A percentile compares a stretch with the other conserved stretches of the same genome.
Conservation (phyloP, 2,888 invertebrate species). For the Dicycla oo region DNA sequence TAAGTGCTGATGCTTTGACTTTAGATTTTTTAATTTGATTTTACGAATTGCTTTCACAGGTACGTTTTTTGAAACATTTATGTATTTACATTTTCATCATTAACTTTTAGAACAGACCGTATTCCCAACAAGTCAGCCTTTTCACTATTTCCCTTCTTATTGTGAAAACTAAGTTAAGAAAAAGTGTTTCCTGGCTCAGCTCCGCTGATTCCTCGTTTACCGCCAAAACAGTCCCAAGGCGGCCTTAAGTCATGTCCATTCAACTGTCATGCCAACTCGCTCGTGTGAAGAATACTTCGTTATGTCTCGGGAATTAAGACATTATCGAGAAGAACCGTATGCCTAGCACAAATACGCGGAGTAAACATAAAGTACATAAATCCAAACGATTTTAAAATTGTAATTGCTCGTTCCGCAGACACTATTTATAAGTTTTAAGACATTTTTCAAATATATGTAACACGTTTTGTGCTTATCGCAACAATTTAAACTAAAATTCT, state of each 20-base stretch:
- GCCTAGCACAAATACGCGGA: background rate
- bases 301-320: conserved; percentile 39
- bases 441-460: background rate
- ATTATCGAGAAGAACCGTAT: conserved; percentile 13
- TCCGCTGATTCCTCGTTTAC: conserved; percentile 21
- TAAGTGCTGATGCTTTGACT: no score
- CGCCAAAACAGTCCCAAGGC: conserved; percentile 41
- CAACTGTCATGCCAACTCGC: conserved; percentile 34
- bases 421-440: background rate
- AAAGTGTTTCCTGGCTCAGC: background rate
- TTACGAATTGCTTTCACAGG: background rate
- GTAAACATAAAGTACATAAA: background rate
- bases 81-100: background rate
- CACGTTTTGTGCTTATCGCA: background rate
- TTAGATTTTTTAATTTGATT: no score
- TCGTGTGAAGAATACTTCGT: conserved; percentile 51
- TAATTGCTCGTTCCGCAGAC: no score
- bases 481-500: background rate
- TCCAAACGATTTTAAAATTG: background rate
- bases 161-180: conserved; percentile 14
- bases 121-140: conserved; percentile 11
- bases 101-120: background rate
- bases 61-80: background rate
- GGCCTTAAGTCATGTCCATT: conserved; percentile 17
- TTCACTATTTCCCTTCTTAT: background rate